These are phyloP conservation scores for Gavia stellata DNA, from an alignment of 2,113 vertebrate genomes.

Conservation along the genomic window DNA sequence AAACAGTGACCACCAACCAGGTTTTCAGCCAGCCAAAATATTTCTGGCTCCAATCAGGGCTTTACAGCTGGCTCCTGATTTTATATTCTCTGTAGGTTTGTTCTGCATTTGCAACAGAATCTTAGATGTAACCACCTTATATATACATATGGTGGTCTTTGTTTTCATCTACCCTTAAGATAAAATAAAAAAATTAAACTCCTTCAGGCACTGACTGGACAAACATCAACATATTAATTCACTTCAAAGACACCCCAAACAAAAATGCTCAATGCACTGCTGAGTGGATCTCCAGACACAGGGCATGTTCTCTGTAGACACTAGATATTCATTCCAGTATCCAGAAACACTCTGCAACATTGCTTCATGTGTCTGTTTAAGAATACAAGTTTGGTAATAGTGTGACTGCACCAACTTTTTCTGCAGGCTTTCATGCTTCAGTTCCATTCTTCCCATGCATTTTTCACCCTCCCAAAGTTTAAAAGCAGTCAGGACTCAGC, in stretches of 20 bases:
- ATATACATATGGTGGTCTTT: background rate
- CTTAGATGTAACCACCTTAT: background rate
- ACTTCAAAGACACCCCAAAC: background rate
- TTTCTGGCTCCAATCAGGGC: background rate
- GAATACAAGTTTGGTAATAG: background rate
- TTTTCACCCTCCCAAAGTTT: background rate
- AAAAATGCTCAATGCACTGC: background rate
- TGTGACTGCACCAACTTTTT: background rate
- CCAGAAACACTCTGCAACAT: background rate
- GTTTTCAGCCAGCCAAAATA: background rate
- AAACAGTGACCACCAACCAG: background rate
- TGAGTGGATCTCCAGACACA: background rate
- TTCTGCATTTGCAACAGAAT: background rate
- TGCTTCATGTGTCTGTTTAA: background rate
- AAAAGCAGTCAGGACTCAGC: background rate
- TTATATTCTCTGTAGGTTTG: background rate
- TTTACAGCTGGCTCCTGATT: background rate
- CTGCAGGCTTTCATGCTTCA: background rate
- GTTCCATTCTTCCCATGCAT: background rate
- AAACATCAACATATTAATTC: background rate
- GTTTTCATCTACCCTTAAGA: background rate
- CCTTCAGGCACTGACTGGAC: background rate
- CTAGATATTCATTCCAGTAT: background rate
- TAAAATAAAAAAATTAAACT: background rate
- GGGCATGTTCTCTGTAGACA: background rate